Conservation (phyloP, 2,888 invertebrate species). For the Apomyelois bistriatella region DNA sequence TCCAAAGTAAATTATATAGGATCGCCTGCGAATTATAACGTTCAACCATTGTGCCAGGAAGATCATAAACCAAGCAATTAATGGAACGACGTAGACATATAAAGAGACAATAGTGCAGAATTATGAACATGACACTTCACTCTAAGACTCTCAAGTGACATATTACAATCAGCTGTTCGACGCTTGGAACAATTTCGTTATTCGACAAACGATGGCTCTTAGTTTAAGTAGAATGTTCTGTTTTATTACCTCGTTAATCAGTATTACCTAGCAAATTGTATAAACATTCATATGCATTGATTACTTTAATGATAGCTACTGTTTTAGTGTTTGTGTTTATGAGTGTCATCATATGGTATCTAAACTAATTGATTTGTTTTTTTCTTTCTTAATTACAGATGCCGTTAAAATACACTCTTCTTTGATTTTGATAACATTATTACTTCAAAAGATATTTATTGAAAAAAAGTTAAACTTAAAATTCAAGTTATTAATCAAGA, state of each 20-base stretch:
- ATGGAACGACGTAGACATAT: constrained; percentile 46
- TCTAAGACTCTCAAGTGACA: constrained; percentile 37
- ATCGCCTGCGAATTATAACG: constrained; percentile 5
- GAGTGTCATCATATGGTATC: neutral
- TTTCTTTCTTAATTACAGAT: too few relatives aligned
- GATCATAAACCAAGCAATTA: constrained; percentile 60
- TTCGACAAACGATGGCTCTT: constrained; percentile 9
- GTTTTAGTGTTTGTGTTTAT: neutral
- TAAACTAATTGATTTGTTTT: neutral
- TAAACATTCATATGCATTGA: constrained; percentile 30
- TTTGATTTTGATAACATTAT: too few relatives aligned
- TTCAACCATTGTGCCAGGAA: constrained; percentile 33
- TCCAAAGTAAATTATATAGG: constrained; percentile 9
- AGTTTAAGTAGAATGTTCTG: constrained; percentile 6
- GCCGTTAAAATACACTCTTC: too few relatives aligned
- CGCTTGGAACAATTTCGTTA: constrained; percentile 7
- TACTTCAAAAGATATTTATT: too few relatives aligned
- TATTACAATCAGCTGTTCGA: constrained; percentile 46
- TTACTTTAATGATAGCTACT: neutral
- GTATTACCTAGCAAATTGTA: neutral
- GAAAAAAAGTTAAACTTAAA: too few relatives aligned
- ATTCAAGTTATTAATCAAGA: too few relatives aligned
- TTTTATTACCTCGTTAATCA: constrained; percentile 11
- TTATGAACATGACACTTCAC: constrained; percentile 43
- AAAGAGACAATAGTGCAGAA: constrained; percentile 60